A percentile compares a stretch with the other conserved stretches of the same genome.
phyloP scores from a whole-genome alignment of 2,113 vertebrate species.

The Gallinago jamesoni region DNA sequence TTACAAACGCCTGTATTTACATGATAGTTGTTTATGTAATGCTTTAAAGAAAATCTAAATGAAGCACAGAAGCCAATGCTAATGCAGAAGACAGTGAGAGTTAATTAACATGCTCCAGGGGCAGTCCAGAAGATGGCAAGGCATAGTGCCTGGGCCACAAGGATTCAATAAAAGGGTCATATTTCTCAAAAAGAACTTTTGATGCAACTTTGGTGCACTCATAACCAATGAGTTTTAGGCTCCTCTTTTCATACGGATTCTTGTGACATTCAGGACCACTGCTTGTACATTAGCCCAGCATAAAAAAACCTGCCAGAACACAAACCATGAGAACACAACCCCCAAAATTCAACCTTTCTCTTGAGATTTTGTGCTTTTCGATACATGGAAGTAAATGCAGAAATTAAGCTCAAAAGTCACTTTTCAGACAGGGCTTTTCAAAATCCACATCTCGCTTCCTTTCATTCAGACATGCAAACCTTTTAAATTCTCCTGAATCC shows the following conservation, averaged over 20 bases:
- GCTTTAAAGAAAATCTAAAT: conserved; percentile 46
- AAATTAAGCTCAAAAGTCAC: neutral
- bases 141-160: neutral
- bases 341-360: neutral
- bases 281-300: neutral
- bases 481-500: neutral
- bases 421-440: neutral
- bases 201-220: neutral
- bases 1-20: conserved; percentile 63
- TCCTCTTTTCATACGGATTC: neutral
- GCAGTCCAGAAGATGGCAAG: neutral
- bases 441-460: neutral
- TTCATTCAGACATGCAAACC: neutral
- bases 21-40: conserved; percentile 59
- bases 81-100: conserved; percentile 46
- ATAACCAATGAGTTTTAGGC: neutral
- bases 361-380: neutral
- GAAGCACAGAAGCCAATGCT: conserved; percentile 31
- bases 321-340: neutral
- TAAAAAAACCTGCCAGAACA: neutral
- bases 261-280: neutral
- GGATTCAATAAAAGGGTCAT: neutral
- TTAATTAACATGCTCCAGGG: conserved; percentile 3
- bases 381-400: neutral
- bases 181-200: neutral